phyloP scores from a whole-genome alignment of 2,113 vertebrate species.

The Todiramphus chloris region DNA sequence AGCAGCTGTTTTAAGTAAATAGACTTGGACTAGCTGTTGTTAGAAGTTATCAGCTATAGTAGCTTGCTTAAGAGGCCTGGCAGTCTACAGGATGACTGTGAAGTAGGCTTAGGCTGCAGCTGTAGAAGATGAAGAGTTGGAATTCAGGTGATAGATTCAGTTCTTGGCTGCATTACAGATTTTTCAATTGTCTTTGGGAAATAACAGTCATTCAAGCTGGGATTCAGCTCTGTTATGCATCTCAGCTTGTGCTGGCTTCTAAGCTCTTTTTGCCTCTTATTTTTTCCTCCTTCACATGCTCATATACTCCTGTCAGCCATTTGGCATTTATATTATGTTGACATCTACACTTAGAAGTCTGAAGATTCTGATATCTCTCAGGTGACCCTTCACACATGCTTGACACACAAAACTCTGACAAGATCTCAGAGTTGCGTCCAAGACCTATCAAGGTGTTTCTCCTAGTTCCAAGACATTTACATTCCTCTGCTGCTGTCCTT shows the following conservation, averaged over 20 bases:
- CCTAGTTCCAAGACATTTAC: not conserved
- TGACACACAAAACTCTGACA: not conserved
- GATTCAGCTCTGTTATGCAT: not conserved
- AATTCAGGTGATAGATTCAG: not conserved
- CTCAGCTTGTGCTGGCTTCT: not conserved
- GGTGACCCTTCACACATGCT: not conserved
- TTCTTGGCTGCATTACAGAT: not conserved
- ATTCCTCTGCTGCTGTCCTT: not conserved
- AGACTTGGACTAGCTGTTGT: not conserved
- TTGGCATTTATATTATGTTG: not conserved
- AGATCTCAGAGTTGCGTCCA: not conserved
- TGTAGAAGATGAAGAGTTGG: not conserved
- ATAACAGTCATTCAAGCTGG: not conserved
- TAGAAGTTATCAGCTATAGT: not conserved
- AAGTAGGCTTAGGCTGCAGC: not conserved
- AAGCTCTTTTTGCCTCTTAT: not conserved
- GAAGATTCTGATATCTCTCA: not conserved
- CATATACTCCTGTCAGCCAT: not conserved
- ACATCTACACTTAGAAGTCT: not conserved
- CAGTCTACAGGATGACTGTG: not conserved
- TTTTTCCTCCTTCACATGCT: not conserved
- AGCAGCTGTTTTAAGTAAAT: not conserved
- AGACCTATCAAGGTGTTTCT: not conserved
- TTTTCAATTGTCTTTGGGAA: not conserved
- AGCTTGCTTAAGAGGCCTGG: not conserved